phyloP scores from a whole-genome alignment of 2,797 vertebrate species.

The Propithecus perrieri region DNA sequence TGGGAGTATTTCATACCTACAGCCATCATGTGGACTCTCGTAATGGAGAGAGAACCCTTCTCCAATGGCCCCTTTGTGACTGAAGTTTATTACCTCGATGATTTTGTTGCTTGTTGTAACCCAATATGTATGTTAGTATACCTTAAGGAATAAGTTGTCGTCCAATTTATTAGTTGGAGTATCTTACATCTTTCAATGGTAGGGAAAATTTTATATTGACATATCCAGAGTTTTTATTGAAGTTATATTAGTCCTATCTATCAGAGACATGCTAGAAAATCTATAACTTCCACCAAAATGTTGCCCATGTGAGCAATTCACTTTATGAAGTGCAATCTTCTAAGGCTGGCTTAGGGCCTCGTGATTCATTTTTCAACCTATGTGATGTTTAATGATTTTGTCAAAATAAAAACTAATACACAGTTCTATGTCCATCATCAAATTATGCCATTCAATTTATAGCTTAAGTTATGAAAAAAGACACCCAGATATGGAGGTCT shows the following conservation, averaged over 20 bases:
- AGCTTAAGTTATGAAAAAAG: constrained; percentile 82
- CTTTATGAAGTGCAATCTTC: constrained; percentile 97
- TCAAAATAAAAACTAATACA: constrained; percentile 93
- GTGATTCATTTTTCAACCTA: constrained; percentile 94
- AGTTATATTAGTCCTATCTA: constrained; percentile 99
- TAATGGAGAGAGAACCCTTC: constrained; percentile 61
- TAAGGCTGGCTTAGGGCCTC: constrained; percentile 87
- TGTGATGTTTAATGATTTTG: constrained; percentile 95
- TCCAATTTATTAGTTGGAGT: constrained; percentile 89
- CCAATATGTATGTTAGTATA: constrained; percentile 84
- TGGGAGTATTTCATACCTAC: constrained; percentile 7
- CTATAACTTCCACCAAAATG: constrained; percentile 96
- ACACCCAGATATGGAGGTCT: constrained; percentile 78
- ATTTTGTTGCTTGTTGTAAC: constrained; percentile 85
- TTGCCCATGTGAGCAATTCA: constrained; percentile 94
- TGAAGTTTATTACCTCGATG: constrained; percentile 76
- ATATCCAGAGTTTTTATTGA: constrained; percentile 96
- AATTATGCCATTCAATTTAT: constrained; percentile 88
- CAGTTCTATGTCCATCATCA: constrained; percentile 91
- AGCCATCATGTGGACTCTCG: constrained; percentile 37
- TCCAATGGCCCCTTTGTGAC: constrained; percentile 58
- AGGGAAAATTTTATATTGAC: constrained; percentile 93
- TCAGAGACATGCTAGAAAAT: constrained; percentile 98
- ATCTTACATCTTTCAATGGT: constrained; percentile 85
- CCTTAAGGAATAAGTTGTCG: constrained; percentile 84